Base-by-base conservation (phyloP, 2,113 vertebrate species). In the Oxyura jamaicensis region DNA sequence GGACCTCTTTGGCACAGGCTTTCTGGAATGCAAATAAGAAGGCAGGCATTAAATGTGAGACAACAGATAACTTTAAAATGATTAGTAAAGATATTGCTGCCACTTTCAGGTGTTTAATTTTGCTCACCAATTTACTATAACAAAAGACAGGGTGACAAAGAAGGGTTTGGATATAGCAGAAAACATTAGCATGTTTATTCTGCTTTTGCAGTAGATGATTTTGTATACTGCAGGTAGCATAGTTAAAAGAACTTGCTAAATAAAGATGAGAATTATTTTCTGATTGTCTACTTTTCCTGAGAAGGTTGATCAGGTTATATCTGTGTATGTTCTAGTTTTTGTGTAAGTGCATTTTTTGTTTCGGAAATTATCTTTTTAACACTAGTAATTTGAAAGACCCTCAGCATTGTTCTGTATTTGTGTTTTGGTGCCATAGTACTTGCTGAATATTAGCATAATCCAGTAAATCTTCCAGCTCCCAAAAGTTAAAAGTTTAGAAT, bases 11-110 rank as follows among this genome's bases (percentile, higher is more conserved):
- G 74, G 44, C 65, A 62, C 68, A 83, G 83, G 22, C 77, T 91
- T 96, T 86, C 90, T 65, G 74, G 50, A 95, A 92, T 94, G 82
- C 84, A 79, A 86, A 91, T 73, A 90, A 93, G 77, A 63, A 74
- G n/a, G 72, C 11, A 56, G 20, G 59, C 21, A 74, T 86, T 90
- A 71, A 20, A 96, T 92, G 66, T 58, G 68, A 90, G 81, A 68
- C 28, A 74, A 15, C 8, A 66, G 68, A 86, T 58, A 88, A 67
- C 36, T 59, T 89, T 41, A 74, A 76, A 55, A 25, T 15, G 3
- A 13, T 83, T 89, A 73, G 50, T 75, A 77, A 76, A 83, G 53
- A 60, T 48, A 65, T 79, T 91, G 69, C 62, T 94, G 81, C 52
- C 74, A 55, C 78, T 91, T 94, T 83, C 60, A 92, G 41, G 23